These are phyloP conservation scores for Hylomyscus alleni DNA, from an alignment of 2,797 vertebrate species.

Conservation along the genomic window DNA sequence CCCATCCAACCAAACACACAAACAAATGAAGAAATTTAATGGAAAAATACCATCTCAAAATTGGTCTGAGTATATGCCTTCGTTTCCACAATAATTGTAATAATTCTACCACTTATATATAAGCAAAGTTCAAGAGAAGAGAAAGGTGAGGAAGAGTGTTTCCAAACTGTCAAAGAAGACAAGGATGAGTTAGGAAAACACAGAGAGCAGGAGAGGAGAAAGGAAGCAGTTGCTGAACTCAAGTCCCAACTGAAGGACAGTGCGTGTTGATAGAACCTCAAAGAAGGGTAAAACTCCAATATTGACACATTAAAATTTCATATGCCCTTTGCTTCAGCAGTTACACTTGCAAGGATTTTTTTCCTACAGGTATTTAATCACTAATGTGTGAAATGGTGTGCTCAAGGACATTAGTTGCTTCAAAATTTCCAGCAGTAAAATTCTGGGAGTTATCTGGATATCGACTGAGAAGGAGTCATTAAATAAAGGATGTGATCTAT, in stretches of 20 bases:
- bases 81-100: background rate
- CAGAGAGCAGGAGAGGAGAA: background rate
- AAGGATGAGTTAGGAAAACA: background rate
- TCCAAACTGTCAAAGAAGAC: too few species aligned
- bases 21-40: background rate
- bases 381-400: background rate
- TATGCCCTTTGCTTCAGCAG: background rate
- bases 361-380: background rate
- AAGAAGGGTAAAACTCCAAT: background rate
- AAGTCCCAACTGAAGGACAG: background rate
- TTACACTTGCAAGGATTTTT: conserved; percentile 10
- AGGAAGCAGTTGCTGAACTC: background rate
- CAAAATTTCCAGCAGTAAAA: background rate
- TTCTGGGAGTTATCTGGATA: background rate
- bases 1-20: background rate
- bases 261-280: background rate
- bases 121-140: background rate
- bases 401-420: background rate
- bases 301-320: background rate
- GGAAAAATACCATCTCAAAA: background rate
- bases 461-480: background rate
- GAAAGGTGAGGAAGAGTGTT: background rate
- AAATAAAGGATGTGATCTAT: background rate
- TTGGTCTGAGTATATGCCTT: background rate
- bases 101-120: background rate